Conservation (phyloP, 2,888 invertebrate genomes). For the Lochmaea capreae region DNA sequence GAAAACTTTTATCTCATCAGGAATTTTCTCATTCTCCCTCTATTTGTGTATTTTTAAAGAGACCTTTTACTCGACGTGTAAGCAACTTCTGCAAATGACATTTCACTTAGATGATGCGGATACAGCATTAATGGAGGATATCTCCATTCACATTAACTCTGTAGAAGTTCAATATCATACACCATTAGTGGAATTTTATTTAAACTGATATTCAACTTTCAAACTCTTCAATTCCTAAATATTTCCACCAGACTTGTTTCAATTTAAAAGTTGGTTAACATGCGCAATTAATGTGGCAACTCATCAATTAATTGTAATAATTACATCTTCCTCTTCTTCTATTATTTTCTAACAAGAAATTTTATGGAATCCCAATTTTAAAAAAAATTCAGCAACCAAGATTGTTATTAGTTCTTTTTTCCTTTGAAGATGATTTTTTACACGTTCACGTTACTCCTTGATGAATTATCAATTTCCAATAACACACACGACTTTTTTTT, state of each 20-base stretch:
- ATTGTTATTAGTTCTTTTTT: too few species aligned
- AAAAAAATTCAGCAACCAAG: too few species aligned
- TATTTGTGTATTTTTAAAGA: slow-evolving; percentile 25
- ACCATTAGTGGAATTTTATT: too few species aligned
- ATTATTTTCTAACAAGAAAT: too few species aligned
- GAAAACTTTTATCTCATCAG: slow-evolving; percentile 22
- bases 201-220: too few species aligned
- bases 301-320: too few species aligned
- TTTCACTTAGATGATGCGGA: slow-evolving; percentile 4
- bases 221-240: too few species aligned
- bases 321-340: too few species aligned
- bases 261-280: too few species aligned
- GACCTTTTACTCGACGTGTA: slow-evolving; percentile 16
- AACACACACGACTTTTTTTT: neutral
- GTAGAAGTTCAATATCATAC: neutral
- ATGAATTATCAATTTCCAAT: neutral
- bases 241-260: too few species aligned
- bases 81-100: slow-evolving; percentile 13
- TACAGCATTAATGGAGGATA: neutral
- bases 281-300: too few species aligned
- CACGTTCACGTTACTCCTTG: neutral
- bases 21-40: slow-evolving; percentile 26
- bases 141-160: neutral
- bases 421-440: neutral
- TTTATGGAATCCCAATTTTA: too few species aligned